Evolutionary conservation across 2,888 invertebrate species (phyloP).

Genomic region (Xestia sexstrigata): DNA sequence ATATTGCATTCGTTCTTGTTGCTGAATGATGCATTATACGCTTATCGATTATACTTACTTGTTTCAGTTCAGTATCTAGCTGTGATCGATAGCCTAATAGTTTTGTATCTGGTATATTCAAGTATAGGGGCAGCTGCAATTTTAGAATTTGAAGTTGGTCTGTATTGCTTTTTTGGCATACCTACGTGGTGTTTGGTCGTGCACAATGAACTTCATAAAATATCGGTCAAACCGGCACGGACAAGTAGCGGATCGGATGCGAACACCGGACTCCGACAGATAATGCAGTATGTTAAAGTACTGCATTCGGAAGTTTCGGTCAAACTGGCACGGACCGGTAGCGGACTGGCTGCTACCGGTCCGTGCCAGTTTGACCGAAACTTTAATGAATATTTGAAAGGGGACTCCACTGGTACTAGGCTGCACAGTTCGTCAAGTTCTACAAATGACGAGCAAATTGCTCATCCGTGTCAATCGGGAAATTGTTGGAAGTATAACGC

Average conservation of each 20-base stretch:
- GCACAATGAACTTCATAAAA: background rate
- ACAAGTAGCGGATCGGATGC: too few species aligned
- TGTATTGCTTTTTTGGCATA: background rate
- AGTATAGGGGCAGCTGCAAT: background rate
- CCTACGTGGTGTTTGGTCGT: too few species aligned
- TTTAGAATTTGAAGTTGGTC: background rate
- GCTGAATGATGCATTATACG: background rate
- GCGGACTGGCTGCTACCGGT: too few species aligned
- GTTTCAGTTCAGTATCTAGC: background rate
- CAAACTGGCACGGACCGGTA: background rate
- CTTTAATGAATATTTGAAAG: background rate
- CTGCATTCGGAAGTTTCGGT: too few species aligned
- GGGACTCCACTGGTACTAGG: background rate
- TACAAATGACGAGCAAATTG: background rate
- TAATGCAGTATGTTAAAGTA: too few species aligned
- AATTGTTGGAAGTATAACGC: too few species aligned
- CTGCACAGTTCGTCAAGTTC: background rate
- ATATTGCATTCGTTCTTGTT: background rate
- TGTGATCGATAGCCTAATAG: background rate
- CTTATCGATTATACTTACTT: background rate
- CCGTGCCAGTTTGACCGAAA: background rate
- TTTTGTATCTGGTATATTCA: background rate
- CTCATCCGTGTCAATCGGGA: slow-evolving; percentile 6
- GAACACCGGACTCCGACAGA: too few species aligned
- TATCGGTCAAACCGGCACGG: background rate